Conservation (phyloP, 2,113 vertebrate genomes). For the Platanista minor region DNA sequence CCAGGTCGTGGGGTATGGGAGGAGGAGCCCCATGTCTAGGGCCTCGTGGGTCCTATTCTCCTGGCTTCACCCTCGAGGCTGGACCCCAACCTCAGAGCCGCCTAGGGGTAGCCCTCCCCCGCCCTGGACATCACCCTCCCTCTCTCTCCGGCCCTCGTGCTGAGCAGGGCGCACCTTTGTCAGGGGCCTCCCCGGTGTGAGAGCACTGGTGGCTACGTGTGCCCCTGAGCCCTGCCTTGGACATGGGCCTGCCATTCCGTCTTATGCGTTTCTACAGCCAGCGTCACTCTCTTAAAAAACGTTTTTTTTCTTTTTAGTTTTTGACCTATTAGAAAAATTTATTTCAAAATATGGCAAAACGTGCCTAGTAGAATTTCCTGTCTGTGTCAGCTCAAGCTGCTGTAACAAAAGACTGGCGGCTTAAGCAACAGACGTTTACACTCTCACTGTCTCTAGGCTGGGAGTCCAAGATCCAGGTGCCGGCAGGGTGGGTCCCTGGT, state of each 20-base stretch:
- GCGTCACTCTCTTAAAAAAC: neutral
- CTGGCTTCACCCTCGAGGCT: neutral
- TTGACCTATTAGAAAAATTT: neutral
- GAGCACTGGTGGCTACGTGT: neutral
- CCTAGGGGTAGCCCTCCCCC: neutral
- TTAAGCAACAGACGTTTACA: rapidly evolving
- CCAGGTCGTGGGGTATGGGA: neutral
- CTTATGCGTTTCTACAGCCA: neutral
- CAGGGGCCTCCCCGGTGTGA: neutral
- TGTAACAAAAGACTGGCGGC: rapidly evolving
- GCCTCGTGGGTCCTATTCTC: neutral
- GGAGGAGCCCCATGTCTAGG: neutral
- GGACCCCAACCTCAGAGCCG: neutral
- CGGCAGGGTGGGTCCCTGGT: neutral
- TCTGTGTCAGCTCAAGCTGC: neutral
- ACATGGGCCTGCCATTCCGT: neutral
- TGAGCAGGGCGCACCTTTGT: neutral
- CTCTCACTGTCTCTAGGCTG: neutral
- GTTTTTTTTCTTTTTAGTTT: neutral
- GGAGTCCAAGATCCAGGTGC: neutral
- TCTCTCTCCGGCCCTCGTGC: too few relatives aligned
- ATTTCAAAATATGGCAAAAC: neutral
- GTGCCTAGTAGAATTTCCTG: rapidly evolving
- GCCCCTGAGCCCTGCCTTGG: neutral
- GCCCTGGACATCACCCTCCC: neutral